Percentiles rank a stretch among this genome's conserved stretches.
Conservation (phyloP, 2,797 vertebrate genomes). For the Pantherophis alleghaniensis region DNA sequence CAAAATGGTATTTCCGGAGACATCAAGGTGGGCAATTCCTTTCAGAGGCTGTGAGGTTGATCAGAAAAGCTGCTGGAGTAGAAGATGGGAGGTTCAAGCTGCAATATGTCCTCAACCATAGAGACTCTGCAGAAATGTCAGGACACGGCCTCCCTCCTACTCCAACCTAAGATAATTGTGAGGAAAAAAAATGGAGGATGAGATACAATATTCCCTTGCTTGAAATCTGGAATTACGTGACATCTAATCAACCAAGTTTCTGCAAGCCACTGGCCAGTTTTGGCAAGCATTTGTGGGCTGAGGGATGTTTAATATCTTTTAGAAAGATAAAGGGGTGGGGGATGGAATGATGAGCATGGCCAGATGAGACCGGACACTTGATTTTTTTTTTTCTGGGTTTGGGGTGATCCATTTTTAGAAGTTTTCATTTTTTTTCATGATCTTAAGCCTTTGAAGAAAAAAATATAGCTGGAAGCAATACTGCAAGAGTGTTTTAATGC, state of each 20-base stretch:
- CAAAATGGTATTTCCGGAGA: background rate
- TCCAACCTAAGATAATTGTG: background rate
- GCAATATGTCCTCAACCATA: background rate
- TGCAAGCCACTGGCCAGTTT: background rate
- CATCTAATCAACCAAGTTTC: background rate
- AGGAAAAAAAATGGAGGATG: background rate
- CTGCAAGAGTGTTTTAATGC: background rate
- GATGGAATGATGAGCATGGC: background rate
- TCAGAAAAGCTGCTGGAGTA: background rate
- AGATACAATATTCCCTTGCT: background rate
- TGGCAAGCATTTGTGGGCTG: background rate
- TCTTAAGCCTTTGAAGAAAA: background rate
- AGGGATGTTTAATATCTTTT: background rate
- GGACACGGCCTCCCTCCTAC: background rate
- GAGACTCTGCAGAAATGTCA: background rate
- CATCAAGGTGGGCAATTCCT: background rate
- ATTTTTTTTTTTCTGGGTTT: background rate
- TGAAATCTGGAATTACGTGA: background rate
- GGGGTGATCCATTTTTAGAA: background rate
- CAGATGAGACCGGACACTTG: background rate
- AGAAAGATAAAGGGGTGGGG: background rate
- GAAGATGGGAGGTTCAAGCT: background rate
- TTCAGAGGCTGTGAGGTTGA: background rate
- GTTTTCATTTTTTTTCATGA: background rate
- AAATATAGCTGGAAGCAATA: background rate